A percentile compares a stretch with the other conserved stretches of the same genome.
Evolutionary conservation across 1,140 invertebrate species (phyloP).

Genomic region (Cydia amplana): DNA sequence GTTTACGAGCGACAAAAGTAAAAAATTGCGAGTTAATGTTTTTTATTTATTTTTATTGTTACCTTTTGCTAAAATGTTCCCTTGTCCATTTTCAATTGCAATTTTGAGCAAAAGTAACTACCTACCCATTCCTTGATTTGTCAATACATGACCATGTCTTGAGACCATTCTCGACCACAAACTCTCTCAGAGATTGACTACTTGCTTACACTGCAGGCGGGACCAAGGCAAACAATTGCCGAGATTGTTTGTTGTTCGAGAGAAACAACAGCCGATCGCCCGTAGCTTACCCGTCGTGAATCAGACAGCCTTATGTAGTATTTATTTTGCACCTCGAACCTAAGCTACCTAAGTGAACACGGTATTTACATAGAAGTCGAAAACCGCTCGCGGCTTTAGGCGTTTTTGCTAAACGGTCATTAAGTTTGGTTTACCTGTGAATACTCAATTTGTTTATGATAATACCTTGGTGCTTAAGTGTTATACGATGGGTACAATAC

Average conservation of each 20-base stretch:
- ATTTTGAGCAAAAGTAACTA: background rate
- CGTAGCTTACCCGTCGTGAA: background rate
- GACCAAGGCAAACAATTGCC: conserved; percentile 5
- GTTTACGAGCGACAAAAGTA: too few relatives aligned
- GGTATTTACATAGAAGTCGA: conserved; percentile 16
- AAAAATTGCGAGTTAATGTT: too few relatives aligned
- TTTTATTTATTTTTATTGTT: too few relatives aligned
- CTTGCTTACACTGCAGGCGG: conserved; percentile 11
- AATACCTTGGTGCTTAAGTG: background rate
- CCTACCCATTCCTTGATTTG: background rate
- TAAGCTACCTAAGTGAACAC: background rate
- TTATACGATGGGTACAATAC: background rate
- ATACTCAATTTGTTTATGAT: conserved; percentile 25
- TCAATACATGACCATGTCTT: background rate
- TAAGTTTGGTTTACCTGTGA: background rate
- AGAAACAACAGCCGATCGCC: conserved; percentile 17
- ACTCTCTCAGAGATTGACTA: conserved; percentile 1
- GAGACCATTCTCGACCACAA: background rate
- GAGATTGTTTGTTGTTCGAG: conserved; percentile 1
- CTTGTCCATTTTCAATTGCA: background rate
- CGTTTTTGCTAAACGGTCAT: background rate
- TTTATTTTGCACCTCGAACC: conserved; percentile 28
- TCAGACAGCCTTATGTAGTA: conserved; percentile 18
- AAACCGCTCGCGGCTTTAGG: conserved; percentile 14
- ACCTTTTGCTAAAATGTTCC: background rate